phyloP scores from a whole-genome alignment of 2,888 invertebrate genomes.

The Pecten maximus region DNA sequence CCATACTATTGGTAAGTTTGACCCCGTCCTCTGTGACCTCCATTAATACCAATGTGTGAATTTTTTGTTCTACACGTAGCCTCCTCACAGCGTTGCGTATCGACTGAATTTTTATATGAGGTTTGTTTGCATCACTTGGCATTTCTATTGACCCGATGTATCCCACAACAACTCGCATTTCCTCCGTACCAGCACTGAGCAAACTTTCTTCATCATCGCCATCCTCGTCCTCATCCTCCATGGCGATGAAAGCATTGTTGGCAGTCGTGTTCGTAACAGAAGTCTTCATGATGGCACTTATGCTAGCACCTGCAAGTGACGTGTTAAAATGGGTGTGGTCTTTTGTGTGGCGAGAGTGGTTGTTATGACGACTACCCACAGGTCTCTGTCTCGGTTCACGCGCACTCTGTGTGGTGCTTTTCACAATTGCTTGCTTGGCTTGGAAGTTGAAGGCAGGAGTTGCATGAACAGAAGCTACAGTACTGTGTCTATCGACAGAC shows the following conservation, averaged over 20 bases:
- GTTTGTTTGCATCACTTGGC: conserved; percentile 85
- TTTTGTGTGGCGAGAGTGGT: conserved; percentile 55
- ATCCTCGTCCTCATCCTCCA: conserved; percentile 63
- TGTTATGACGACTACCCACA: conserved; percentile 46
- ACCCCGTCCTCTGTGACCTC: conserved; percentile 90
- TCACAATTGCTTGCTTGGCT: conserved; percentile 69
- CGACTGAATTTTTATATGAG: conserved; percentile 85
- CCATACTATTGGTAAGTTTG: conserved; percentile 89
- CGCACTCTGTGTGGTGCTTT: conserved; percentile 63
- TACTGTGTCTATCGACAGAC: conserved; percentile 59
- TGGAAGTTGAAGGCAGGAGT: conserved; percentile 57
- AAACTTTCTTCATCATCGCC: conserved; percentile 62
- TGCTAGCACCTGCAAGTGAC: conserved; percentile 63
- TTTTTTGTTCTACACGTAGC: conserved; percentile 93
- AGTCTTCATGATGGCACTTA: conserved; percentile 61
- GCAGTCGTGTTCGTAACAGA: conserved; percentile 56
- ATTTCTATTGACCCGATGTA: conserved; percentile 98
- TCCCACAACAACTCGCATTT: conserved; percentile 86
- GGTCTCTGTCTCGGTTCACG: conserved; percentile 44
- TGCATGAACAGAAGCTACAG: conserved; percentile 56
- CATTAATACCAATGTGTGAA: conserved; percentile 90
- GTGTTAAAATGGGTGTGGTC: conserved; percentile 62
- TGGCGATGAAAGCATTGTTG: conserved; percentile 68
- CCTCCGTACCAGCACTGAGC: conserved; percentile 55
- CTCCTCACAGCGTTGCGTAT: conserved; percentile 94